Percentiles rank a stretch among this genome's conserved stretches.
phyloP scores from a whole-genome alignment of 2,113 vertebrate genomes.

The Lepus europaeus region DNA sequence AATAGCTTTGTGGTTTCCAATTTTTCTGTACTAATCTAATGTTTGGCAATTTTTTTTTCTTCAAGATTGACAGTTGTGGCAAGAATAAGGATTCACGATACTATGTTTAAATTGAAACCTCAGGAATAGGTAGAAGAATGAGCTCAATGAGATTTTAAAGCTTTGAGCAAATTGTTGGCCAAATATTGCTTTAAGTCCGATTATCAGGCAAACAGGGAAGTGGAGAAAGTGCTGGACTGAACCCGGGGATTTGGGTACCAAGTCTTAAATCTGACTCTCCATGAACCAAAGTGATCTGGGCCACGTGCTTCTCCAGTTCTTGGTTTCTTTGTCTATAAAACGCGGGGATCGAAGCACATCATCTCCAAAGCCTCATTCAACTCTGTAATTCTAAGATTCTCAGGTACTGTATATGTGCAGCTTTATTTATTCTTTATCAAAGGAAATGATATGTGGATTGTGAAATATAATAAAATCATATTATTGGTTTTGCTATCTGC shows the following conservation, averaged over 20 bases:
- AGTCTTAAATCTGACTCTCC: not conserved
- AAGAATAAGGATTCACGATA: constrained; percentile 37
- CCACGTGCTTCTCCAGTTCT: not conserved
- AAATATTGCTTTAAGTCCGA: constrained; percentile 30
- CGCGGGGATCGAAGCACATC: not conserved
- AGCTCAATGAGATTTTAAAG: not conserved
- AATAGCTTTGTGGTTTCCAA: constrained; percentile 14
- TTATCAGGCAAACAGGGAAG: not conserved
- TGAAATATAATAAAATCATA: not conserved
- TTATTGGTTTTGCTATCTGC: constrained; percentile 7
- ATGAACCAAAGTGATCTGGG: not conserved
- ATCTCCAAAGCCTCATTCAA: not conserved
- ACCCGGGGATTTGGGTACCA: not conserved
- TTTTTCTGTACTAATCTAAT: constrained; percentile 27
- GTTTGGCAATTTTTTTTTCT: not conserved
- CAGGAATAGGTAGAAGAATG: constrained; percentile 17
- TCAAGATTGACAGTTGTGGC: not conserved
- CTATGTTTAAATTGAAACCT: constrained; percentile 16
- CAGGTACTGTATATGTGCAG: not conserved
- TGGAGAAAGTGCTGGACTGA: not conserved
- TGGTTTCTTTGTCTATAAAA: constrained; percentile 27
- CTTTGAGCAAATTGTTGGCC: not conserved
- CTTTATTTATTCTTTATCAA: constrained; percentile 12
- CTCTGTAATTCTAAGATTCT: constrained; percentile 37
- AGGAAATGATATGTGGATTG: constrained; percentile 21